A percentile compares a stretch with the other conserved stretches of the same genome.
Evolutionary conservation across 2,113 vertebrate species (phyloP).

Genomic region (Cyprinodon variegatus): DNA sequence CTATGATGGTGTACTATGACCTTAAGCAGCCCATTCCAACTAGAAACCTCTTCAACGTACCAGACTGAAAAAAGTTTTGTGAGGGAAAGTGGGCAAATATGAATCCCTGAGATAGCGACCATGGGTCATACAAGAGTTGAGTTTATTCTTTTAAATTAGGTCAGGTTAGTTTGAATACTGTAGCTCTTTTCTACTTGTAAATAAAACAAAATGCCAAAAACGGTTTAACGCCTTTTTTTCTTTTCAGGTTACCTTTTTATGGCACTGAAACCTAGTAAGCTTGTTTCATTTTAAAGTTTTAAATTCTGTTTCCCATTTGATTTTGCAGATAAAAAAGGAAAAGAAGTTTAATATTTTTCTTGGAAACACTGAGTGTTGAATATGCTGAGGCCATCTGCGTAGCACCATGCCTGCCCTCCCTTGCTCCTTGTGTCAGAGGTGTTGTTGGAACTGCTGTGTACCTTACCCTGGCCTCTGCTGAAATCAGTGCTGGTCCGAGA

Average conservation of each 20-base stretch:
- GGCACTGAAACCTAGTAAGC: constrained; percentile 48
- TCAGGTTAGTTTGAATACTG: not conserved
- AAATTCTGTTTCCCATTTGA: constrained; percentile 67
- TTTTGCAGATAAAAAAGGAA: constrained; percentile 72
- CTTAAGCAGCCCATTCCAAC: not conserved
- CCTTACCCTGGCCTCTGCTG: constrained; percentile 88
- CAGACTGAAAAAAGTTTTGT: not conserved
- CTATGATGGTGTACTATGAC: not conserved
- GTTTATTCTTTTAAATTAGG: not conserved
- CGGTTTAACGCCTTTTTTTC: not conserved
- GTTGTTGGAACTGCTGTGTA: constrained; percentile 87
- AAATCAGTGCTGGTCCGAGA: constrained; percentile 94
- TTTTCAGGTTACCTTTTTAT: not conserved
- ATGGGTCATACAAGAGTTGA: not conserved
- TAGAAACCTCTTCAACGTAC: not conserved
- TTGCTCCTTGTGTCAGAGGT: constrained; percentile 92
- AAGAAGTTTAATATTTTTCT: constrained; percentile 78
- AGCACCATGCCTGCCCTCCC: constrained; percentile 83
- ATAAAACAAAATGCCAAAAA: not conserved
- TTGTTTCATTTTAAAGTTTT: constrained; percentile 53
- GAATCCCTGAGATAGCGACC: not conserved
- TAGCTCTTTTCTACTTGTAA: not conserved
- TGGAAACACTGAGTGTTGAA: constrained; percentile 80
- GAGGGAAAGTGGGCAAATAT: not conserved
- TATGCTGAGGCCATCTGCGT: constrained; percentile 86